Percentiles rank a stretch among this genome's conserved stretches.
Evolutionary conservation across 2,113 vertebrate genomes (phyloP).

Genomic region (human (Homo sapiens)): DNA sequence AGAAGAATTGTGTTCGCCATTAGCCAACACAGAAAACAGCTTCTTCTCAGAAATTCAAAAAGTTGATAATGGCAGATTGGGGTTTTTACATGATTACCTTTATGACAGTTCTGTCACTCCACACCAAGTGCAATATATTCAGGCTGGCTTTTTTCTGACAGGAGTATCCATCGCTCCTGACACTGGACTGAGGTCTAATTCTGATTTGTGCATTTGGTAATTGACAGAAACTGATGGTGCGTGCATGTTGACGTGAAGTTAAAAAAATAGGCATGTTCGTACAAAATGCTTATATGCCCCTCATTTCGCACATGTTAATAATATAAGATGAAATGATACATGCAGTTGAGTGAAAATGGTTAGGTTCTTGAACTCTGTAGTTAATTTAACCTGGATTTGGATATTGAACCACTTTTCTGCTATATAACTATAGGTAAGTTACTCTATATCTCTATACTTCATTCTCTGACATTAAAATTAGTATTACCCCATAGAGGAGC

Average conservation of each 20-base stretch:
- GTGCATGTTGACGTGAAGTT: not conserved
- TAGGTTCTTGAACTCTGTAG: not conserved
- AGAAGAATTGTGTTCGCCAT: slow-evolving; percentile 72
- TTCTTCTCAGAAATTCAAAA: slow-evolving; percentile 74
- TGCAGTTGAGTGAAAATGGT: not conserved
- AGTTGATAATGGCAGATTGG: slow-evolving; percentile 71
- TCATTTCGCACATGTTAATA: not conserved
- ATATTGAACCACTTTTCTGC: not conserved
- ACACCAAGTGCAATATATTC: slow-evolving; percentile 42
- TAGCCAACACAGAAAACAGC: slow-evolving; percentile 76
- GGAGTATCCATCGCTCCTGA: slow-evolving; percentile 61
- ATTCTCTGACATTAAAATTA: not conserved
- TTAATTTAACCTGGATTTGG: not conserved
- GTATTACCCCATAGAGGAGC: not conserved
- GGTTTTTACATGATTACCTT: slow-evolving; percentile 80
- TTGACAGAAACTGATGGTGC: slow-evolving; percentile 73
- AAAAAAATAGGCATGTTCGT: not conserved
- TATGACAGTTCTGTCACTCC: slow-evolving; percentile 79
- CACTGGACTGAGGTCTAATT: slow-evolving; percentile 66
- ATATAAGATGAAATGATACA: not conserved
- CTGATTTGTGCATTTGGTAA: slow-evolving; percentile 66
- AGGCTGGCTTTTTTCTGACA: slow-evolving; percentile 63
- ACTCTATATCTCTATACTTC: not conserved
- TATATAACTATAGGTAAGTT: not conserved
- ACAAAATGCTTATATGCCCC: not conserved